Evolutionary conservation across 2,797 vertebrate genomes (phyloP).

Genomic region (Serranus cabrilla): DNA sequence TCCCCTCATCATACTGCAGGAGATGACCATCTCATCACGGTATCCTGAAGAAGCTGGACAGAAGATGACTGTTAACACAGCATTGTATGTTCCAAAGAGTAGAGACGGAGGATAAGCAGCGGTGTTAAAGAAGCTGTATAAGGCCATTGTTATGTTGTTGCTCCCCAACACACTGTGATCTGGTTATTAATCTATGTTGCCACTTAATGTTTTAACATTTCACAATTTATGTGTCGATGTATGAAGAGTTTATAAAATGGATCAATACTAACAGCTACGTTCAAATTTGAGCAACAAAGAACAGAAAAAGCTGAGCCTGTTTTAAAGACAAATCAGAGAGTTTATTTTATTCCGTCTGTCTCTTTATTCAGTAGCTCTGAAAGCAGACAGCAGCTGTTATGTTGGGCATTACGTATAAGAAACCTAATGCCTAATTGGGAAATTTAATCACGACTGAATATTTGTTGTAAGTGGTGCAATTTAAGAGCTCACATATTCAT

Average conservation of each 20-base stretch:
- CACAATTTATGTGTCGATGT: not conserved
- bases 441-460: too few species aligned
- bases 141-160: not conserved
- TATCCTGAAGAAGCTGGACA: not conserved
- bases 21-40: too few species aligned
- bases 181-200: not conserved
- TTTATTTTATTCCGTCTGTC: not conserved
- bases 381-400: not conserved
- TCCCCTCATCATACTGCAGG: not conserved
- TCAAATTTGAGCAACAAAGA: not conserved
- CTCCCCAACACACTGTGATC: not conserved
- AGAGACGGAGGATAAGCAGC: conserved; percentile 43
- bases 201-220: not conserved
- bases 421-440: too few species aligned
- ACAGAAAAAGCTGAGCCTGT: not conserved
- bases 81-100: conserved; percentile 2
- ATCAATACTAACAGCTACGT: not conserved
- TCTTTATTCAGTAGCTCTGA: not conserved
- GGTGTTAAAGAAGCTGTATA: conserved; percentile 51
- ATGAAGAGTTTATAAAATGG: not conserved
- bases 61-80: not conserved
- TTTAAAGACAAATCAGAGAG: too few species aligned
- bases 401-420: too few species aligned
- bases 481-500: not conserved
- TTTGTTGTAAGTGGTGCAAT: not conserved